Conservation (phyloP, 2,888 invertebrate species). For the Lepeophtheirus nordmannii region DNA sequence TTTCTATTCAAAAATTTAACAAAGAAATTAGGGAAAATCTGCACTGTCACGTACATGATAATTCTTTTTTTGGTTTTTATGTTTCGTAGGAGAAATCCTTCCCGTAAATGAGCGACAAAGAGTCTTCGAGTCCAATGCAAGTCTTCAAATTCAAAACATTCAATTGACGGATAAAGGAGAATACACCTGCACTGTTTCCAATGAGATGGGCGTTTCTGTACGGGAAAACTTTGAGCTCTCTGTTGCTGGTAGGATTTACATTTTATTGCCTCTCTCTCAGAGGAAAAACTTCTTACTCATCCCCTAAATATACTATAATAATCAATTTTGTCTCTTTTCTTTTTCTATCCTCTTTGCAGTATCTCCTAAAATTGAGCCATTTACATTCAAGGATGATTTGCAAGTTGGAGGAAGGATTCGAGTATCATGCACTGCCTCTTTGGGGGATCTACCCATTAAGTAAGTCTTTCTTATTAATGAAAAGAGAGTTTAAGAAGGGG, state of each 20-base stretch:
- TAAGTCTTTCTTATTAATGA: background rate
- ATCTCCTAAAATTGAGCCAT: conserved; percentile 10
- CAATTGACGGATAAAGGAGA: conserved; percentile 71
- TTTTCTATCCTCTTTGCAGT: background rate
- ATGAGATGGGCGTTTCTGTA: conserved; percentile 61
- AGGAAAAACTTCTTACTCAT: too few species aligned
- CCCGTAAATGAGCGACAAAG: conserved; percentile 73
- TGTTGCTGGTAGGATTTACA: conserved; percentile 49
- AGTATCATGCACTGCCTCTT: conserved; percentile 2
- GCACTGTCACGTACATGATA: too few species aligned
- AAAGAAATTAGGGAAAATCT: too few species aligned
- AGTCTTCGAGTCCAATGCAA: conserved; percentile 62
- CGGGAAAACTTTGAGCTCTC: conserved; percentile 56
- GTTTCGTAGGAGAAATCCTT: conserved; percentile 34
- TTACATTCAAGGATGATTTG: conserved; percentile 3
- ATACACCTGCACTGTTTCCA: conserved; percentile 75
- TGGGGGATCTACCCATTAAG: conserved; percentile 17
- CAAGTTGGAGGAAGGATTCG: conserved; percentile 12
- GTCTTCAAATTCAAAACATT: conserved; percentile 66
- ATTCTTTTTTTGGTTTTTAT: too few species aligned
- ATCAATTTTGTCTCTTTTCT: too few species aligned
- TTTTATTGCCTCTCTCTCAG: too few species aligned
- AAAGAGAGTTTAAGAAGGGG: too few species aligned
- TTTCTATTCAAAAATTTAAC: too few species aligned
- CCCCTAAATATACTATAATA: too few species aligned